These are phyloP conservation scores for Nudaria mundana DNA, from an alignment of 2,888 invertebrate species.

Conservation along the genomic window DNA sequence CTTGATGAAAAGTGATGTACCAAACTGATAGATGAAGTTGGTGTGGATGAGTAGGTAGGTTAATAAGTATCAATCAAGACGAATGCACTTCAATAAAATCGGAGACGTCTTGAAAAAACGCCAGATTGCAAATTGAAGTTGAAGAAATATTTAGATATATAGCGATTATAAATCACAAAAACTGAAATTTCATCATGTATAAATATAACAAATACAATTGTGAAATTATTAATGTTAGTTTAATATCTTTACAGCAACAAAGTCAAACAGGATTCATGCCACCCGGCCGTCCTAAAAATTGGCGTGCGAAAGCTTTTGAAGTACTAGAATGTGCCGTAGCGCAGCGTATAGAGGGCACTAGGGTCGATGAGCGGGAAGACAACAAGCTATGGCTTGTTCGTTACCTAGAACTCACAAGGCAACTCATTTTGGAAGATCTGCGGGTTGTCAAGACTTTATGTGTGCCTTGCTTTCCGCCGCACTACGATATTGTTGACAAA, in stretches of 20 bases:
- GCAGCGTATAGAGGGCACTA: slow-evolving; percentile 95
- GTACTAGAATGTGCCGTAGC: slow-evolving; percentile 90
- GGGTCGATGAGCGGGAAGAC: slow-evolving; percentile 93
- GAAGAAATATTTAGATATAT: no score
- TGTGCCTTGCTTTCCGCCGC: slow-evolving; percentile 96
- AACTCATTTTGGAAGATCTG: slow-evolving; percentile 94
- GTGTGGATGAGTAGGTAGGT: no score
- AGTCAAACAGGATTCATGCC: slow-evolving; percentile 94
- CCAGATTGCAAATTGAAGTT: no score
- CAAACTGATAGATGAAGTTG: no score
- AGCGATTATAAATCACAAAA: no score
- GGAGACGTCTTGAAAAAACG: no score
- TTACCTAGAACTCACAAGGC: slow-evolving; percentile 93
- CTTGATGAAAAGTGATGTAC: no score
- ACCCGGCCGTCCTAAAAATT: slow-evolving; percentile 95
- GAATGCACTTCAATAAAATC: no score
- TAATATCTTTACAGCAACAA: slow-evolving; percentile 78
- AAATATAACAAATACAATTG: no score
- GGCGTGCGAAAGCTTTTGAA: slow-evolving; percentile 93
- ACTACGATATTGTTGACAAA: slow-evolving; percentile 94
- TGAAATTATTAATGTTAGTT: background rate
- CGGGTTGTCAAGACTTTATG: slow-evolving; percentile 94
- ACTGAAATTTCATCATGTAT: no score
- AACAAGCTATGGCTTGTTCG: slow-evolving; percentile 98
- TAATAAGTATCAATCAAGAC: no score